Conservation (phyloP, 2,888 invertebrate species). For the Magallana nippona region DNA sequence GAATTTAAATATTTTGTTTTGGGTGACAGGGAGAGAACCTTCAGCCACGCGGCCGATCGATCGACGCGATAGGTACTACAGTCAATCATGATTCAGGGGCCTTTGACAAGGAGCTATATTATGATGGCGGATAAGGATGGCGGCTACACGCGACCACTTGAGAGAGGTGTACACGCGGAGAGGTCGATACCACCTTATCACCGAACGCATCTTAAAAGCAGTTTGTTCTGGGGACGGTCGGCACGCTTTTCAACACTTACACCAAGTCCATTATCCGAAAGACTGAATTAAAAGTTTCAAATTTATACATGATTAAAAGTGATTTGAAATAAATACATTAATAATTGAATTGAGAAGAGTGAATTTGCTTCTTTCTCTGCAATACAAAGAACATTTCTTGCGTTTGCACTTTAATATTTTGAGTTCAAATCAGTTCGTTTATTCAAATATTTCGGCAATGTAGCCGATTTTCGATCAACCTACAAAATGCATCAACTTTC, state of each 20-base stretch:
- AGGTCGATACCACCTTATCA: slow-evolving; percentile 24
- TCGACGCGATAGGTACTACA: slow-evolving; percentile 22
- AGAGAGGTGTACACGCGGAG: slow-evolving; percentile 34
- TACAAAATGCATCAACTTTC: too few species aligned
- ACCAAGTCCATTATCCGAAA: slow-evolving; percentile 21
- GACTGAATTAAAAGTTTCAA: slow-evolving; percentile 32
- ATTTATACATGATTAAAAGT: slow-evolving; percentile 29
- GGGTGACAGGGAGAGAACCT: slow-evolving; percentile 1
- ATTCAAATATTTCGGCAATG: too few species aligned
- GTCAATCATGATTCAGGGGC: slow-evolving; percentile 32
- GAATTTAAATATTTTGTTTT: slow-evolving; percentile 41
- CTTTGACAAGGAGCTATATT: slow-evolving; percentile 34
- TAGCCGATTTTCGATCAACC: too few species aligned
- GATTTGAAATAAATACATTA: slow-evolving; percentile 23
- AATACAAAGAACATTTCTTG: slow-evolving; percentile 20
- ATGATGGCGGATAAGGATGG: slow-evolving; percentile 22
- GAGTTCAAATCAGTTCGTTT: not conserved
- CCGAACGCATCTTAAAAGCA: slow-evolving; percentile 38
- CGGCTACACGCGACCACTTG: slow-evolving; percentile 30
- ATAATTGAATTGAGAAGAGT: slow-evolving; percentile 17
- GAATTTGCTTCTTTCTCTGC: slow-evolving; percentile 23
- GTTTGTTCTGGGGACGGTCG: slow-evolving; percentile 16
- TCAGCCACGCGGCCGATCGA: slow-evolving; percentile 35
- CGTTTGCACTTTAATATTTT: not conserved
- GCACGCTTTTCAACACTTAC: slow-evolving; percentile 29